These are phyloP conservation scores for Haliclona indistincta DNA, from an alignment of 37 sponge, comb jelly and placozoan species.

Conservation along the genomic window DNA sequence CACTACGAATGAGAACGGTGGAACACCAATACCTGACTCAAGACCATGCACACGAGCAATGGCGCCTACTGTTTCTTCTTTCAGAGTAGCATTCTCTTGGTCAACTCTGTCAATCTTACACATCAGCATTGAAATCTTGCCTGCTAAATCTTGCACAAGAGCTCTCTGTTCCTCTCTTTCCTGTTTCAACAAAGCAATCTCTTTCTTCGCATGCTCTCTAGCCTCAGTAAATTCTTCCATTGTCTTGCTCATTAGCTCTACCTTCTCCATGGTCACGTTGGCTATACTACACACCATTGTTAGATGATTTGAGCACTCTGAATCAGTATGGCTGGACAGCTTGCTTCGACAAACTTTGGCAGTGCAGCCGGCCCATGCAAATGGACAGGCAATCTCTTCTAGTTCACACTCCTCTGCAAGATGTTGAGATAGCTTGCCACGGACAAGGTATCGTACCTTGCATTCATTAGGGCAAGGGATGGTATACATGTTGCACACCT, in stretches of 20 bases:
- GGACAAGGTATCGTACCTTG: neutral
- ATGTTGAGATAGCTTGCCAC: constrained; percentile 4
- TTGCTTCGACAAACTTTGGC: neutral
- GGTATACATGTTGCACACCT: neutral
- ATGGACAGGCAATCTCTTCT: neutral
- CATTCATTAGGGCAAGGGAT: constrained; percentile 34
- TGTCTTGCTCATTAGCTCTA: neutral
- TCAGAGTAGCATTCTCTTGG: neutral
- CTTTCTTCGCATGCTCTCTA: too few relatives aligned
- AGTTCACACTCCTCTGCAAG: neutral
- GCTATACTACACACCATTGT: neutral
- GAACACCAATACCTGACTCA: neutral
- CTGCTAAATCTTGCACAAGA: neutral
- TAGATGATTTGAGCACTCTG: neutral
- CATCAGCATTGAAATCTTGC: neutral
- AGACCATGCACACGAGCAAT: too few relatives aligned
- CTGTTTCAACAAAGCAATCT: neutral
- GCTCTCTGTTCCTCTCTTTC: neutral
- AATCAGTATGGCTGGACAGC: neutral
- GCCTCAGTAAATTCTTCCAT: neutral
- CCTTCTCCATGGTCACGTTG: neutral
- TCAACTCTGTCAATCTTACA: neutral
- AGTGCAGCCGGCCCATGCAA: constrained; percentile 6
- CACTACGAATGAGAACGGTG: neutral
- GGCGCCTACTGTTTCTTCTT: too few relatives aligned